Base-by-base conservation (phyloP, 2,113 vertebrate genomes). In the Lepisosteus oculatus region DNA sequence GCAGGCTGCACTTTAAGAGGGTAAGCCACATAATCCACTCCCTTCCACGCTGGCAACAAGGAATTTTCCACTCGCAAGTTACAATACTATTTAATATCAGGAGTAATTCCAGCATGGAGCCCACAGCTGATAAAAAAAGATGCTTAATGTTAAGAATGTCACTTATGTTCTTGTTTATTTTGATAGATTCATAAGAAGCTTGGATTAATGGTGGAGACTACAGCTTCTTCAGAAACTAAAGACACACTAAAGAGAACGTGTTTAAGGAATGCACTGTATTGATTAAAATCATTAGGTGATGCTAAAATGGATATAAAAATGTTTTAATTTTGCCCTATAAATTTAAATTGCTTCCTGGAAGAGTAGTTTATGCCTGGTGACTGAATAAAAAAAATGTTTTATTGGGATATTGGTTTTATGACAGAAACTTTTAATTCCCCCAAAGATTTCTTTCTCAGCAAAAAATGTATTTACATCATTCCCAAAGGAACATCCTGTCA, bases 11-110 rank as follows among this genome's bases (percentile, higher is more conserved):
- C 83, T 86, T 87, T 83, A 85, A 85, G 80, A 79, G 80, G 76
- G 80, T 84, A 76, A 85, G 83, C 79, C 72, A 78, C 71, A 75
- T 88, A 90, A 89, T 88, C 84, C 83, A 75, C 70, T 74, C 77
- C 59, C 63, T 69, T 79, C 77, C 70, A 71, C 77, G 69, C 65
- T 80, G 74, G 76, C 64, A 8, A 81, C 78, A 43, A 45, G 0
- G 65, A 77, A 69, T 41, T 78, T 85, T 80, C 62, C 71, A 54
- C 13, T 41, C 13, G 9, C 62, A 3, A 67, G 61, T 73, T 59
- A 12, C 43, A 45, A 44, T 41, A 61, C 61, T 68, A 14, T 65
- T 47, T 69, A 64, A 65, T 71, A 70, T 76, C 71, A 75, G 42
- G 51, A 14, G 8, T 51, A 75, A 17, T 62, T 45, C 56, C 70